Evolutionary conservation across 1,140 invertebrate species (phyloP), one percentile per base, ranked within the genome.

Genomic region (Cryptotermes secundus): DNA sequence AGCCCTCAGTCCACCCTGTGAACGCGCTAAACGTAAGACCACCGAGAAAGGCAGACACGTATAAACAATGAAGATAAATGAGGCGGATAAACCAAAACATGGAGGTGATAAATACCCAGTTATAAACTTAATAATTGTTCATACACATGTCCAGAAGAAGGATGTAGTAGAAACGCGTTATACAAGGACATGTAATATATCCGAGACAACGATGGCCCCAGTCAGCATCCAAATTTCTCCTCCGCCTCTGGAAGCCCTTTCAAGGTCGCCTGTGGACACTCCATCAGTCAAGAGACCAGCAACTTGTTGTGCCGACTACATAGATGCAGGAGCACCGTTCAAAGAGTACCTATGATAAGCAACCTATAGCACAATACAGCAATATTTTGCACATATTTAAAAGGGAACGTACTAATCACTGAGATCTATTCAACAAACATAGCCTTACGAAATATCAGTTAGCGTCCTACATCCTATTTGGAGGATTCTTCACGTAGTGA

Each of bases 91-190:
- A 72, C n/a, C 59, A 31, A 72, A 72, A 72, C 59, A 72, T n/a
- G 59, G 26, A 72, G 14, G 59, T 72, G 59, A 72, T 72, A 72
- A 72, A 72, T 72, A 72, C 59, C 59, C 9, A 16, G 26, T 72
- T 72, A 72, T 72, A 72, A 72, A 72, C 16, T 31, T 72, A 31
- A 31, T 72, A 72, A 72, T 72, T 72, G 59, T 72, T 72, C 59
- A 72, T 72, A 72, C 59, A 72, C 59, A 72, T 72, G 59, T 72
- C 59, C 59, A 72, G 26, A 72, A 31, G 59, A 72, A 72, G 59
- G 59, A 72, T 72, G 59, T 72, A 14, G 19, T 16, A 59, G 53
- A 59, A 59, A 59, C 24, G 59, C 59, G n/a, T 72, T 31, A 31
- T 31, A 72, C 59, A 72, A 72, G 59, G 59, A 72, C 59, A n/a